A percentile compares a stretch with the other conserved stretches of the same genome.
Conservation (phyloP, 2,888 invertebrate genomes). For the Eupithecia dodoneata region DNA sequence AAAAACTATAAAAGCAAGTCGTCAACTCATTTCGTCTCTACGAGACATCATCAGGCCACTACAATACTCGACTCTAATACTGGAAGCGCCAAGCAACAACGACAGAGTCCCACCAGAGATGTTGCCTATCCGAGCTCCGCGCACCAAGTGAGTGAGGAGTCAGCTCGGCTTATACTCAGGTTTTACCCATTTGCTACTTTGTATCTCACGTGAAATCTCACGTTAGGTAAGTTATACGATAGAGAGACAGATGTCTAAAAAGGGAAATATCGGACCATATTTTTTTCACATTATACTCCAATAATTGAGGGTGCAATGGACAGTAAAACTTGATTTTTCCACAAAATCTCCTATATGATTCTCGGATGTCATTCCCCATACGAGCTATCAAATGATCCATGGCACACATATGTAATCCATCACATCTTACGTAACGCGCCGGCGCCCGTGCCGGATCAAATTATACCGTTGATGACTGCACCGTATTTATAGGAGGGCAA, state of each 20-base stretch:
- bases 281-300: not conserved
- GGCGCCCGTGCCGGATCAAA: slow-evolving; percentile 55
- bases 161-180: too few species aligned
- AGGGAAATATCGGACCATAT: not conserved
- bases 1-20: too few species aligned
- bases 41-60: too few species aligned
- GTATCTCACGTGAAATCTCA: not conserved
- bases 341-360: not conserved
- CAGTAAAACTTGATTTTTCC: not conserved
- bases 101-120: too few species aligned
- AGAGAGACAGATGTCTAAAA: not conserved
- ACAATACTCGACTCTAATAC: too few species aligned
- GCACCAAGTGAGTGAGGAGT: too few species aligned
- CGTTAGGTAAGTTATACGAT: not conserved
- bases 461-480: slow-evolving; percentile 48
- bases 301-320: not conserved
- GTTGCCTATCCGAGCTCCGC: too few species aligned
- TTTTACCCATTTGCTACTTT: not conserved
- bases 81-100: too few species aligned
- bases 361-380: slow-evolving; percentile 13
- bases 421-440: slow-evolving; percentile 53
- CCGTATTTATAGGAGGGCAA: slow-evolving; percentile 36
- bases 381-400: slow-evolving; percentile 16
- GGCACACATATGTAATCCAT: slow-evolving; percentile 62
- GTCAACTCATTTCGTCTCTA: too few species aligned